Base-by-base conservation (phyloP, 2,113 vertebrate genomes). In the Brachionichthys hirsutus region DNA sequence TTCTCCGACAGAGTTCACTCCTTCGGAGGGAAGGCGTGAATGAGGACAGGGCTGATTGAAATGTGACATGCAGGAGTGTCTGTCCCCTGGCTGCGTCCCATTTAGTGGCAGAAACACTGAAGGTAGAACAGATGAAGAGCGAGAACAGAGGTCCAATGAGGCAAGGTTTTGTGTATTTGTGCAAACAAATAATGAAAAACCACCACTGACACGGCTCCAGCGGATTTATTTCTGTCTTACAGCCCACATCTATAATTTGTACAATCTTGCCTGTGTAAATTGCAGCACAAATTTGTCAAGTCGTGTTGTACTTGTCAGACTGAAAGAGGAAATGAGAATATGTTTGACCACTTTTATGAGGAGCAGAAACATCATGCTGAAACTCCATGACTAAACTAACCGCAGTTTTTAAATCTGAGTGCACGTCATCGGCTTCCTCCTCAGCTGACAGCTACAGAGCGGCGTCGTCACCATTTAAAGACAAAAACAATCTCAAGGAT, bases 81-180 rank as follows among this genome's bases (percentile, higher is more conserved):
- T 41, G 30, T 53, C 24, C 61, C 48, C 22, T 48, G 73, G 56
- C 58, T 54, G 74, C 55, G 48, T 62, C 52, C 43, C 46, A 41
- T 54, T 78, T 52, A 43, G 42, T 47, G 52, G 68, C 53, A 59
- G 49, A 74, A 72, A 67, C 60, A 62, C 72, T 55, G 18, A 56
- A 38, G 18, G 18, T 35, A 22, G 13, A 73, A 50, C 75, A 84
- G 74, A 78, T 67, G 74, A 71, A 76, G 35, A 55, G 36, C 57
- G 14, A 45, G 36, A 70, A 13, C 15, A 19, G 19, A 12, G 22
- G 67, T 57, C 57, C 16, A 55, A 67, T n/a, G 41, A 0, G 20
- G 62, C 49, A 42, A 43, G 40, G 48, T 6, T 30, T 30, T 30
- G 24, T 30, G 9, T 2, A 22, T 35, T 18, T 13, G 11, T 30